Base-by-base conservation (phyloP, 1,140 invertebrate genomes). In the Calliphora vicina region DNA sequence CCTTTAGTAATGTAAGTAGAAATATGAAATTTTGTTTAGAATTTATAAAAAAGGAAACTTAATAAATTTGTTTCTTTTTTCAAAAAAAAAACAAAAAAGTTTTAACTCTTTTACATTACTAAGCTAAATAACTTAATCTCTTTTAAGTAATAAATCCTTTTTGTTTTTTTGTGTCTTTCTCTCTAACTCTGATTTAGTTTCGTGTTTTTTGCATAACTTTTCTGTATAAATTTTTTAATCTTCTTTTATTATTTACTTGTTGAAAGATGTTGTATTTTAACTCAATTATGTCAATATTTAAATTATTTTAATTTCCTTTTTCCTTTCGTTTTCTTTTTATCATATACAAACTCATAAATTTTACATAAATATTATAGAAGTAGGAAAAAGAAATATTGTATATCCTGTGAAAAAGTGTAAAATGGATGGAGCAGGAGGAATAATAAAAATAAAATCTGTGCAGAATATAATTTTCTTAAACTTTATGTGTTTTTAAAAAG, bases 281-380 rank as follows among this genome's bases (percentile, higher is more conserved):
- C 61, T 67, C 61, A 67, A 67, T 67, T 67, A 67, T 67, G 61
- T 67, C 61, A 67, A 67, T 67, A 67, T 67, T 67, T 67, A 67
- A 67, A 67, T 57, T 67, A 67, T 67, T 67, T 67, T 67, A 57
- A 57, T 57, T 57, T 57, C 50, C 50, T 57, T 57, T 57, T 57
- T 57, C 50, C 50, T 57, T 15, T n/a, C 13, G 13, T 10, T 50
- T 15, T 57, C 2, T 57, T 57, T n/a, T 57, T 57, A 1, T 57
- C 50, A 50, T 13, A 5, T 15, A 57, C 13, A n/a, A n/a, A 57
- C 50, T 57, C 50, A 57, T 57, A 57, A 12, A 57, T 57, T 57
- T 57, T 5, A 9, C 13, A 57, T 57, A 57, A 57, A 57, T 57
- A 12, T 13, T 13, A 5, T 17, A n/a, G 10, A 57, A 57, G 50